Evolutionary conservation across 2,113 vertebrate genomes (phyloP), one percentile per base, ranked within the genome.

Genomic region (Willisornis vidua): DNA sequence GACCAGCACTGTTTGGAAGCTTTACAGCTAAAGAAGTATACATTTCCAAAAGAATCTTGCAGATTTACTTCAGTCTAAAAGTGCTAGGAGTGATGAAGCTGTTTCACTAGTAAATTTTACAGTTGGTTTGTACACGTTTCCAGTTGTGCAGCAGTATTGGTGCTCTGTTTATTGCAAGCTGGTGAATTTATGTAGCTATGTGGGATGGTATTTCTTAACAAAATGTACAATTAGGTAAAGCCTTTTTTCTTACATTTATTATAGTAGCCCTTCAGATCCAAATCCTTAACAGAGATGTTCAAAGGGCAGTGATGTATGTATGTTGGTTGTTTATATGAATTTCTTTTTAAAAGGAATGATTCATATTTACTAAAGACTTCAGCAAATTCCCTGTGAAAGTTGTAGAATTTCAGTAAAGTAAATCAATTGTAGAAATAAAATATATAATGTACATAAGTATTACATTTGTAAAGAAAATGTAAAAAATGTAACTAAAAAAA

Each of bases 391-490:
- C 86, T 97, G 88, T 97, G 97, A 97, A 97, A 97, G 96, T 84
- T 96, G 95, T 97, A 98, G 97, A 95, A 65, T 98, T 98, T 97
- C 95, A 96, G 87, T 96, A 93, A 95, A 97, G 82, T 96, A 97
- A 86, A 96, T 84, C 74, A 94, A 33, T 63, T 98, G 97, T 97
- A 98, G 97, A 97, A 96, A 97, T 93, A 87, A 96, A 97, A 97
- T 97, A 95, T 97, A 98, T 97, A 96, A 89, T 98, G 98, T 98
- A 98, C 93, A 98, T 97, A 98, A 91, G 55, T 94, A 87, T 96
- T 97, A 97, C 96, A 96, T 98, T 98, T 98, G 98, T 98, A 98
- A 98, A 98, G 95, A 98, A 97, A 97, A 95, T 98, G 98, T 98
- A 98, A 98, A 98, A 96, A 97, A 96, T 98, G 97, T 98, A 98